These are phyloP conservation scores for Protonibea diacanthus DNA, from an alignment of 2,797 vertebrate genomes.

Conservation along the genomic window DNA sequence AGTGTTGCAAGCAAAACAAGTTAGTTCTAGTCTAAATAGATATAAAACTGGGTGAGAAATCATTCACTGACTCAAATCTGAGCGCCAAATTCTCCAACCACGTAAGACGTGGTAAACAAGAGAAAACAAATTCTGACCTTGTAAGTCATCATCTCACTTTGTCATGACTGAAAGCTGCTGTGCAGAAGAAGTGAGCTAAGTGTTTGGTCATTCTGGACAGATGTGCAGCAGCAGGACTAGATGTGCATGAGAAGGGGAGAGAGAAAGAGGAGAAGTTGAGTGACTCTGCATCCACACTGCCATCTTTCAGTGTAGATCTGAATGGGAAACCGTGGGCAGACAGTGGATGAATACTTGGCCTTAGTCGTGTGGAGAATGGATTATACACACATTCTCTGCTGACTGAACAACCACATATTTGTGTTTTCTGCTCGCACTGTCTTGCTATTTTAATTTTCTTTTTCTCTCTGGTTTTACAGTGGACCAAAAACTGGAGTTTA, in stretches of 20 bases:
- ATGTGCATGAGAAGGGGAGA: slow-evolving; percentile 1
- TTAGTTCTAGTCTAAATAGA: slow-evolving; percentile 4
- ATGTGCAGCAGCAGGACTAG: slow-evolving; percentile 17
- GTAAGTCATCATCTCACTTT: slow-evolving; percentile 58
- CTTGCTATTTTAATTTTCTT: slow-evolving; percentile 9
- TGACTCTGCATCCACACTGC: slow-evolving; percentile 28
- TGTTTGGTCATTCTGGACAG: slow-evolving; percentile 28
- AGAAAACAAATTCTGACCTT: slow-evolving; percentile 37
- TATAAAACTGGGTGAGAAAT: slow-evolving; percentile 32
- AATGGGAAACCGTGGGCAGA: slow-evolving; percentile 18
- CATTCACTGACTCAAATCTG: slow-evolving; percentile 47
- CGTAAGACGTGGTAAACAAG: slow-evolving; percentile 37
- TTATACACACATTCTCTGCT: slow-evolving; percentile 69
- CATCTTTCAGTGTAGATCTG: slow-evolving; percentile 28
- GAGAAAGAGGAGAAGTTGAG: slow-evolving; percentile 7
- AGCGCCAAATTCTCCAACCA: slow-evolving; percentile 40
- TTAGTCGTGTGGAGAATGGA: slow-evolving; percentile 63
- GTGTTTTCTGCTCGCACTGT: slow-evolving; percentile 49
- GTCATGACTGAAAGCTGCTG: slow-evolving; percentile 48
- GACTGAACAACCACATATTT: slow-evolving; percentile 55
- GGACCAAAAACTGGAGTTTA: slow-evolving; percentile 42
- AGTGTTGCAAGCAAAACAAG: slow-evolving; percentile 25
- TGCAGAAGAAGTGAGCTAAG: slow-evolving; percentile 13
- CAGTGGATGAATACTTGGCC: slow-evolving; percentile 51
- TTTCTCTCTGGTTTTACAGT: slow-evolving; percentile 60